These are phyloP conservation scores for Lerema accius DNA, from an alignment of 1,140 invertebrate genomes.

Conservation along the genomic window DNA sequence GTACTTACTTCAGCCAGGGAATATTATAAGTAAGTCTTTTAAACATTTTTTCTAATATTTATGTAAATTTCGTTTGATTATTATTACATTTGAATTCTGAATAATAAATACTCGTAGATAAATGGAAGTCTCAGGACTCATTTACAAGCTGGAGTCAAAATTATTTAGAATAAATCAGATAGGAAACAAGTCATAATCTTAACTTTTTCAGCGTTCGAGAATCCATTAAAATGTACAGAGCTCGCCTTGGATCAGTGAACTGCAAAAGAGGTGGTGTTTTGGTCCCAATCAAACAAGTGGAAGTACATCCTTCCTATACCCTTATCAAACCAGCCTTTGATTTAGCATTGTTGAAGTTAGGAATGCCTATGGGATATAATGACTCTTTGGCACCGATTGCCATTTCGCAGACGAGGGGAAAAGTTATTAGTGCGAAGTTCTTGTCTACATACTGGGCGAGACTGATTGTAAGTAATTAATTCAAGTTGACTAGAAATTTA, in stretches of 20 bases:
- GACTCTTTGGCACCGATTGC: constrained; percentile 50
- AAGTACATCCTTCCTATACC: constrained; percentile 59
- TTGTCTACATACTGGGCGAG: constrained; percentile 67
- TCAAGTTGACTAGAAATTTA: no score
- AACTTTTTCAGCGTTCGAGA: constrained; percentile 59
- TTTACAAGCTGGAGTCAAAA: no score
- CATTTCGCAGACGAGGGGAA: constrained; percentile 44
- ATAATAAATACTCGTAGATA: no score
- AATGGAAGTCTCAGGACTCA: no score
- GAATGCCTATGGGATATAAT: constrained; percentile 35
- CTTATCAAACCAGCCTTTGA: constrained; percentile 54
- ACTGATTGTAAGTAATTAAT: constrained; percentile 60
- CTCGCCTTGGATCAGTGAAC: constrained; percentile 62
- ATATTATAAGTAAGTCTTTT: constrained; percentile 60
- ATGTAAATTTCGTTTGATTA: no score
- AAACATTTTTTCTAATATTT: not conserved
- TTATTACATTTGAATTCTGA: no score
- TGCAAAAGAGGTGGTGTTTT: constrained; percentile 64
- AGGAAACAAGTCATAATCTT: no score
- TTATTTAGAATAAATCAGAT: no score
- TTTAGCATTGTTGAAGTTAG: constrained; percentile 52
- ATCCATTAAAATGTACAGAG: constrained; percentile 59
- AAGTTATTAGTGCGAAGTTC: constrained; percentile 55
- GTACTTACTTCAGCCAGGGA: constrained; percentile 56
- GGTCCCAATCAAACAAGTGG: constrained; percentile 54